A percentile compares a stretch with the other conserved stretches of the same genome.
Evolutionary conservation across 2,113 vertebrate genomes (phyloP).

Genomic region (Nanorana parkeri): DNA sequence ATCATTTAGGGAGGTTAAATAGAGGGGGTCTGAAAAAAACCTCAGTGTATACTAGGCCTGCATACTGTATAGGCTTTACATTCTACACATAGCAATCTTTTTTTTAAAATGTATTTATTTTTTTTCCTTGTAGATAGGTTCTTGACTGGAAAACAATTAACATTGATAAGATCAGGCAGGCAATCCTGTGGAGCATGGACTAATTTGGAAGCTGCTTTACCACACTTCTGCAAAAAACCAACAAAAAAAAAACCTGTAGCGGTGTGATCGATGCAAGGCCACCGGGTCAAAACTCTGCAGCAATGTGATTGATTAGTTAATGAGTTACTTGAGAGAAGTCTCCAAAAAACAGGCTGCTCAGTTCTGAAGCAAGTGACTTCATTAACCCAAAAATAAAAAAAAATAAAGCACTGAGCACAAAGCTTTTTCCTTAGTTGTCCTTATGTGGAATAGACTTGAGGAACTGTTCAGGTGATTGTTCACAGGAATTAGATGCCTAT

Average conservation of each 20-base stretch:
- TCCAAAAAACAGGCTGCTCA: slow-evolving; percentile 32
- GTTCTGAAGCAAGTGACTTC: slow-evolving; percentile 22
- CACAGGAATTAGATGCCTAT: too few species aligned
- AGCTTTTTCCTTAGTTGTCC: neutral
- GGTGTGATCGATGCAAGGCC: slow-evolving; percentile 12
- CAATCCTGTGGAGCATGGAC: slow-evolving; percentile 24
- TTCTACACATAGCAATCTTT: too few species aligned
- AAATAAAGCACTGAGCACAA: neutral
- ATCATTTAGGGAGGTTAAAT: too few species aligned
- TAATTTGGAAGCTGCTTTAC: slow-evolving; percentile 47
- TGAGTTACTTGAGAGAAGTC: slow-evolving; percentile 49
- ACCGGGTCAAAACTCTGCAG: slow-evolving; percentile 41
- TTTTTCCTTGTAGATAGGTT: slow-evolving; percentile 24
- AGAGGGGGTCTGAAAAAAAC: too few species aligned
- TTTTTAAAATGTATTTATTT: slow-evolving; percentile 17
- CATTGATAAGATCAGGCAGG: slow-evolving; percentile 31
- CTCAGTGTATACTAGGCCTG: too few species aligned
- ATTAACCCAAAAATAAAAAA: slow-evolving; percentile 14
- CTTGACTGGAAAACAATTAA: slow-evolving; percentile 25
- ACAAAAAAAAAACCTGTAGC: slow-evolving; percentile 30
- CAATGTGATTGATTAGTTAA: slow-evolving; percentile 53
- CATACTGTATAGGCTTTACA: neutral
- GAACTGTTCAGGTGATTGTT: neutral
- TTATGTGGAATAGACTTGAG: neutral
- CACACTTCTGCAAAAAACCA: slow-evolving; percentile 7